Conservation (phyloP, 92 coral and sea anemone species). For the Paramuricea clavata region DNA sequence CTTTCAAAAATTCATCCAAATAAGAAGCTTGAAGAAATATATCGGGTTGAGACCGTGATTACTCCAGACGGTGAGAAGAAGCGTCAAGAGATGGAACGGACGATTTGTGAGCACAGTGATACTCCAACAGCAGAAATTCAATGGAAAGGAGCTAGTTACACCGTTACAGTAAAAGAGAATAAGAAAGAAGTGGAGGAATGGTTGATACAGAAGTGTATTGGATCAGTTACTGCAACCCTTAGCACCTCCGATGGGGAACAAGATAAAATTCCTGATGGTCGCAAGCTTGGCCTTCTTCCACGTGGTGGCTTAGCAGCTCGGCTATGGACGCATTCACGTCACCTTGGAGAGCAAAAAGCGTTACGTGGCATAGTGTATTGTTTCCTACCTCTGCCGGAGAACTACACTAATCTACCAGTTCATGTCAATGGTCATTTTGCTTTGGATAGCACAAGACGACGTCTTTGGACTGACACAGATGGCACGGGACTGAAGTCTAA, state of each 20-base stretch:
- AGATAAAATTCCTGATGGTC: neutral
- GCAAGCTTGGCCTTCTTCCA: constrained; percentile 83
- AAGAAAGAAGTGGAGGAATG: constrained; percentile 71
- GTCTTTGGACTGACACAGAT: constrained; percentile 70
- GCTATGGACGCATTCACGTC: neutral
- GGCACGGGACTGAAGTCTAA: constrained; percentile 69
- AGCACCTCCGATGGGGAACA: neutral
- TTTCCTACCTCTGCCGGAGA: constrained; percentile 83
- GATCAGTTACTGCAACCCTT: constrained; percentile 27
- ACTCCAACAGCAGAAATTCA: constrained; percentile 49
- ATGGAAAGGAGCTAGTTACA: constrained; percentile 68
- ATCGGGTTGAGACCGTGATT: constrained; percentile 60
- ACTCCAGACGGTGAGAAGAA: constrained; percentile 55
- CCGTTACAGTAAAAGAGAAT: constrained; percentile 66
- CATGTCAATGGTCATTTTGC: constrained; percentile 94
- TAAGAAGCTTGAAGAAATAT: constrained; percentile 23
- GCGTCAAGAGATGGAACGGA: constrained; percentile 69
- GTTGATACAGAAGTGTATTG: constrained; percentile 78
- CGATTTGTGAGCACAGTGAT: constrained; percentile 40
- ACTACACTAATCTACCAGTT: constrained; percentile 76
- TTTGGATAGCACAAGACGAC: constrained; percentile 71
- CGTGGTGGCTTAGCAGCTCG: constrained; percentile 90
- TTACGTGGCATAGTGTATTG: constrained; percentile 72
- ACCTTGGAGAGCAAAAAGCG: neutral
- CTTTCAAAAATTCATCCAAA: constrained; percentile 63